Base-by-base conservation (phyloP, 2,113 vertebrate species). In the Mastomys natalensis region DNA sequence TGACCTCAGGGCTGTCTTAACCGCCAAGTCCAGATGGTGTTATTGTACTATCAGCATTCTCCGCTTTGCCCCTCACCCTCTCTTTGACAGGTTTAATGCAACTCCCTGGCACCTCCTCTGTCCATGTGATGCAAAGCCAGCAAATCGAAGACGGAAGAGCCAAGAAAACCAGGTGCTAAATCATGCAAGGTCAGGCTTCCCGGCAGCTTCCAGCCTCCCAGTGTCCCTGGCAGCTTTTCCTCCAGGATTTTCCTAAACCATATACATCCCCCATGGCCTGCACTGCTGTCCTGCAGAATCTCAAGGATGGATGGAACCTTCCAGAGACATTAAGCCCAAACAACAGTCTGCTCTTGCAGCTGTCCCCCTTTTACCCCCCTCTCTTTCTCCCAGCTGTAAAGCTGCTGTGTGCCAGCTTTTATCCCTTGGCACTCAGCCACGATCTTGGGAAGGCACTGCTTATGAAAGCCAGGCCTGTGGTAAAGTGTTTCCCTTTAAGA, bases 21-120 rank as follows among this genome's bases (percentile, higher is more conserved):
- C 13, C 37, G 34, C 94, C 90, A 91, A 97, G 86, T 70, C 76
- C 97, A 97, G 90, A 97, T 95, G 96, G 96, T 96, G 77, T 96
- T 91, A 64, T 31, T 0, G 34, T 80, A 60, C 74, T 55, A n/a
- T 62, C 26, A 64, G 95, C 66, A 68, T 82, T 93, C 66, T 82
- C 77, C 11, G 43, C 19, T 34, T 29, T 88, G 81, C 48, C 73
- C 40, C 53, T 90, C 77, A 85, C 40, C 90, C 94, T 93, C 92
- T n/a, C 29, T 81, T 78, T 90, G 95, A 97, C 78, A 97, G 93
- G 86, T 87, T 97, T 82, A 88, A 92, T 92, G 94, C 92, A 95
- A 95, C 45, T 95, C 68, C 77, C 73, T 95, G 90, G 95, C 95
- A 97, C 91, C 64, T 89, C 86, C 73, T 97, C 73, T 60, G 93